Evolutionary conservation across 2,113 vertebrate species (phyloP), one percentile per base, ranked within the genome.

Genomic region (Chiloscyllium plagiosum): DNA sequence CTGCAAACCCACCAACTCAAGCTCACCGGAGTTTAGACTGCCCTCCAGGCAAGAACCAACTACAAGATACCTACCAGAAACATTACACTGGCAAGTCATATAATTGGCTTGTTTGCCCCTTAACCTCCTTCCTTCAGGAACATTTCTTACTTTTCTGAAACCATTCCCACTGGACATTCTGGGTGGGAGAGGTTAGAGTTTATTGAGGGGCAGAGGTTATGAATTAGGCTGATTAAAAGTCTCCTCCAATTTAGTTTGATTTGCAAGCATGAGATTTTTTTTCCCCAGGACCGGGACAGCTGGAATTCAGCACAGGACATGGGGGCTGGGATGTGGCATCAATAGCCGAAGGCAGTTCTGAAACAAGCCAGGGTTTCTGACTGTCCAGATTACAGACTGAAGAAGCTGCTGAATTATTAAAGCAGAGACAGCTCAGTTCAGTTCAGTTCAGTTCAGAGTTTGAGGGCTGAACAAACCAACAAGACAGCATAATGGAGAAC

Each of bases 151-250:
- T 17, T 61, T 33, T 61, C 56, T 17, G 56, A 33, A 52, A 52
- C 50, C 61, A 61, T 90, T 29, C 50, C 61, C 12, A 90, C 15
- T 90, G 87, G 87, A 61, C 87, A 4, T 52, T 90, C 33, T 90
- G 87, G 87, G 87, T 90, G 87, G 87, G 87, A 90, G 50, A 90
- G 87, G 87, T 90, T 90, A 90, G 87, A 90, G 87, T 90, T 65
- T 90, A 90, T 90, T 90, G 50, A 29, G 26, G 52, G 87, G 61
- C 87, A 19, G 56, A 90, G 87, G 87, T 52, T 90, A 65, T 89
- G 52, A 56, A 90, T 90, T 90, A 90, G 52, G 24, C 29, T 90
- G 87, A 90, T 90, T 90, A 90, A 90, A 90, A 90, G 87, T 90
- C 87, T 90, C 56, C 87, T 61, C 87, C 52, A 65, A 90, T 90